A percentile compares a stretch with the other conserved stretches of the same genome.
phyloP scores from a whole-genome alignment of 2,113 vertebrate genomes.

The Xenotilapia leptura region DNA sequence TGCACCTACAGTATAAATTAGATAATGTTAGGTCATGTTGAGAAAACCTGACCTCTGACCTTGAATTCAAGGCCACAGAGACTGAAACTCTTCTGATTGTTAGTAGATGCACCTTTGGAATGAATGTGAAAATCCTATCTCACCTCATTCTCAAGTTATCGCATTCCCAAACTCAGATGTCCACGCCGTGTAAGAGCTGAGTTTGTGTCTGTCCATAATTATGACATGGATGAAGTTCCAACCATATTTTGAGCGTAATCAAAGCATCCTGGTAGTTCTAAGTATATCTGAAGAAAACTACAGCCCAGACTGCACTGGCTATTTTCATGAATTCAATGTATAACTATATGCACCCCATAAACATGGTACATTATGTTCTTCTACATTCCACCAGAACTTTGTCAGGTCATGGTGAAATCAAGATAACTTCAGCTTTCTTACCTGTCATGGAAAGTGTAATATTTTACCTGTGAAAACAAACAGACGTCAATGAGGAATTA shows the following conservation, averaged over 20 bases:
- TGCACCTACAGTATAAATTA: neutral
- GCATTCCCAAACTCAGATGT: neutral
- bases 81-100: neutral
- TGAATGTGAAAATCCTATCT: neutral
- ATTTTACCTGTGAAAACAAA: constrained; percentile 58
- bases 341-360: neutral
- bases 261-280: neutral
- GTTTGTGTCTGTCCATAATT: neutral
- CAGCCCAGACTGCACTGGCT: neutral
- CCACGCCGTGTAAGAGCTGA: neutral
- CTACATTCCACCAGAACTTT: neutral
- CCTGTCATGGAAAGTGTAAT: constrained; percentile 72
- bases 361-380: neutral
- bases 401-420: neutral
- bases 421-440: neutral
- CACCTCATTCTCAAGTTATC: neutral
- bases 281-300: neutral
- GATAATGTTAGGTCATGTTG: neutral
- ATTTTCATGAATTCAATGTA: neutral
- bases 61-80: neutral
- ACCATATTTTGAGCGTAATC: neutral
- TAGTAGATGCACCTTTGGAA: neutral
- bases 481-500: neutral
- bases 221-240: neutral
- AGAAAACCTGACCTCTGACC: neutral